Evolutionary conservation across 2,797 vertebrate genomes (phyloP).

Genomic region (Scolopax rusticola): DNA sequence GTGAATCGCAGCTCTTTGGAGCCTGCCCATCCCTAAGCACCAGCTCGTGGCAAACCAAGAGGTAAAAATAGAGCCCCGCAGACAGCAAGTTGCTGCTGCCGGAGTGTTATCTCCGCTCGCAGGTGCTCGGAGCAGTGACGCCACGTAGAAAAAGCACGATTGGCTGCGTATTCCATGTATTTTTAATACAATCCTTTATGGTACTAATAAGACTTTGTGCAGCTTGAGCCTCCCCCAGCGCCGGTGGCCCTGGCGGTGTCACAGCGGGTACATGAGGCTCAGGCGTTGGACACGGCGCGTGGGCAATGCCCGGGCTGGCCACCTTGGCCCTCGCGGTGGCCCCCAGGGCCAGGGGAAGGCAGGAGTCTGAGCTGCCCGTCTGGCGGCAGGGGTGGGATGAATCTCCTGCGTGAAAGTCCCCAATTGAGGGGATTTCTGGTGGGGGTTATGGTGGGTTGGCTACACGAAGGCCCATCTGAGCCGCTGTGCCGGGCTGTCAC

Average conservation of each 20-base stretch:
- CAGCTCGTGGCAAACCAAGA: not conserved
- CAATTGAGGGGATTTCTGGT: not conserved
- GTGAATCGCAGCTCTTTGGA: accelerated
- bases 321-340: accelerated
- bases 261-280: accelerated
- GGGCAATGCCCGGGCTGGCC: not conserved
- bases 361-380: not conserved
- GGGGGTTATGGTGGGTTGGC: not conserved
- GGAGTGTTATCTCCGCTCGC: not conserved
- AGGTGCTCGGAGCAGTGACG: not conserved
- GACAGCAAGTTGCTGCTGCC: not conserved
- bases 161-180: not conserved
- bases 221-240: not conserved
- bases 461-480: not conserved
- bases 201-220: not conserved
- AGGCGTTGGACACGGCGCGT: accelerated
- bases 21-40: not conserved
- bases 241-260: accelerated
- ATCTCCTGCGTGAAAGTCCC: not conserved
- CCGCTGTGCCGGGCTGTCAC: not conserved
- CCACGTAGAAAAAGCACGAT: not conserved
- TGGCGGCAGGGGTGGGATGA: not conserved
- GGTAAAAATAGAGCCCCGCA: not conserved
- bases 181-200: not conserved
- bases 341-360: not conserved